These are phyloP conservation scores for Byasa hedistus DNA, from an alignment of 2,888 invertebrate species.

Conservation along the genomic window DNA sequence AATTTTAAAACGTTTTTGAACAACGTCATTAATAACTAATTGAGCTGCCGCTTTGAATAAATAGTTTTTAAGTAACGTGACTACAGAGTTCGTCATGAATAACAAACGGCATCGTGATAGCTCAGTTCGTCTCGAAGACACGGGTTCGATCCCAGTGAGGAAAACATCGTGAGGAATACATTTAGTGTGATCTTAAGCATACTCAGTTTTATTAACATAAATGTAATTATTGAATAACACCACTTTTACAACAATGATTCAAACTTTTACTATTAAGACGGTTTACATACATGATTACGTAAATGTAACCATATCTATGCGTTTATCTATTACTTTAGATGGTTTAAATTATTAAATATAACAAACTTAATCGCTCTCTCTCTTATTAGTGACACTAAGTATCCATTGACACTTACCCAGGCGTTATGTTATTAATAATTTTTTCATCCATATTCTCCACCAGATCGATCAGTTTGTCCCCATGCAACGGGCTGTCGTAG, in stretches of 20 bases:
- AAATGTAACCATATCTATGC: too few relatives aligned
- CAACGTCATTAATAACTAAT: not conserved
- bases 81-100: not conserved
- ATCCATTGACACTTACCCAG: constrained; percentile 73
- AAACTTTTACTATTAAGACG: not conserved
- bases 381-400: not conserved
- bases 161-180: too few relatives aligned
- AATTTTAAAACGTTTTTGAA: not conserved
- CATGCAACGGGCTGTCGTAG: constrained; percentile 68
- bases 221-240: too few relatives aligned
- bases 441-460: constrained; percentile 85
- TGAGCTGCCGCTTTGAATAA: not conserved
- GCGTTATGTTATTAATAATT: constrained; percentile 82
- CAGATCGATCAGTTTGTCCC: constrained; percentile 82
- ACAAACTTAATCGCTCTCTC: too few relatives aligned
- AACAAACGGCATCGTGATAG: not conserved
- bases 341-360: too few relatives aligned
- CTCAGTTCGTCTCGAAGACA: too few relatives aligned
- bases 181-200: not conserved
- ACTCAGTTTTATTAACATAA: too few relatives aligned
- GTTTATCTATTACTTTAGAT: too few relatives aligned
- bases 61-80: not conserved
- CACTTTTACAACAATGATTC: too few relatives aligned
- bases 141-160: too few relatives aligned
- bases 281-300: too few relatives aligned